Evolutionary conservation across 2,888 invertebrate genomes (phyloP).

Genomic region (Trichacis sp.): DNA sequence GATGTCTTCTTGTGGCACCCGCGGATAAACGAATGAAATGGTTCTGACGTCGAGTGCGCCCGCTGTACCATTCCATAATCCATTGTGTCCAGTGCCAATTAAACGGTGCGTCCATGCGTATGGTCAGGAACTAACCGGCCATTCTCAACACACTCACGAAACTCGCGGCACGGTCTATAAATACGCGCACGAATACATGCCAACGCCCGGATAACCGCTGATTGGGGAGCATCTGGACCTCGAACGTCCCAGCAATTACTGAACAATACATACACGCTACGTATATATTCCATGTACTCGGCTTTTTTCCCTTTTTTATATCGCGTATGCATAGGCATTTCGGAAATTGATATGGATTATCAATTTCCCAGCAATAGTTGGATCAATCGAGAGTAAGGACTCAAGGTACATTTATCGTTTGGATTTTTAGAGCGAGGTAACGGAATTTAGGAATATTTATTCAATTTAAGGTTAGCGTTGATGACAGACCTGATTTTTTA

Average conservation of each 20-base stretch:
- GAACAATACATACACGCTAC: conserved; percentile 20
- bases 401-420: too few species aligned
- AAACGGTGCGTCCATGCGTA: conserved; percentile 69
- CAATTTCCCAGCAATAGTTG: too few species aligned
- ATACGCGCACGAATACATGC: conserved; percentile 40
- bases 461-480: too few species aligned
- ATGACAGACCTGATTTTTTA: too few species aligned
- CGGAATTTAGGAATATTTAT: too few species aligned
- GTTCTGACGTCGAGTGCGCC: conserved; percentile 63
- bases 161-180: conserved; percentile 44
- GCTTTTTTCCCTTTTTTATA: background rate
- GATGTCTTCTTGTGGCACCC: conserved; percentile 38
- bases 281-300: conserved; percentile 16
- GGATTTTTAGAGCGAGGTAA: background rate
- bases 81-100: conserved; percentile 69
- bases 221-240: conserved; percentile 69
- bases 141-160: conserved; percentile 62
- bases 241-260: conserved; percentile 64
- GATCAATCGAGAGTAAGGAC: background rate
- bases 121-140: conserved; percentile 66
- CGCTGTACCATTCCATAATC: conserved; percentile 62
- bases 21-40: conserved; percentile 64
- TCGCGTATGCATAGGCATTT: too few species aligned
- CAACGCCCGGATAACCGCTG: conserved; percentile 58
- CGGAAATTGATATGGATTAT: too few species aligned